Conservation (phyloP, 2,113 vertebrate species). For the Orycteropus afer region DNA sequence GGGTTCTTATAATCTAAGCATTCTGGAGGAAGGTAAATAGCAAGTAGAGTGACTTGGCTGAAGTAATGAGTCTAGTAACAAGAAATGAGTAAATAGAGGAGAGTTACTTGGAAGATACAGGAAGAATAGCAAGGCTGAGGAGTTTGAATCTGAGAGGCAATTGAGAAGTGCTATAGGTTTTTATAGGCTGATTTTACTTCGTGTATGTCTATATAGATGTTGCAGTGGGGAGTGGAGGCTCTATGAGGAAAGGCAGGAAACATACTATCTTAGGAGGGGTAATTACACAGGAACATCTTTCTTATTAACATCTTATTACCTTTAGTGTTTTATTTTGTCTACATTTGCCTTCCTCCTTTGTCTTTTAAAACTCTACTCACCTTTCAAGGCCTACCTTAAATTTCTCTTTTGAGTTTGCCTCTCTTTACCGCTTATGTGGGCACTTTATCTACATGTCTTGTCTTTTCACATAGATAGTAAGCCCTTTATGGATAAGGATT, state of each 20-base stretch:
- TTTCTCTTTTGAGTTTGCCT: slow-evolving; percentile 42
- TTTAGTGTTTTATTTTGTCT: neutral
- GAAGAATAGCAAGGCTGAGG: slow-evolving; percentile 64
- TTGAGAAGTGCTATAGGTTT: slow-evolving; percentile 66
- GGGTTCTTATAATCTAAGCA: slow-evolving; percentile 71
- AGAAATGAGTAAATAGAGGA: slow-evolving; percentile 58
- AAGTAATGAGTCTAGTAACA: slow-evolving; percentile 73
- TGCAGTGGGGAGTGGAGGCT: neutral
- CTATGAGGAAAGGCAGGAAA: slow-evolving; percentile 45
- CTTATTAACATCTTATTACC: slow-evolving; percentile 12
- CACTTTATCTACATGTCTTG: slow-evolving; percentile 5
- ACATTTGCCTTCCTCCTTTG: neutral
- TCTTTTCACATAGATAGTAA: slow-evolving; percentile 44
- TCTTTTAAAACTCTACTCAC: neutral
- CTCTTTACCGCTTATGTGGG: neutral
- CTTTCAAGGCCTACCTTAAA: slow-evolving; percentile 34
- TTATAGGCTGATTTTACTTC: slow-evolving; percentile 43
- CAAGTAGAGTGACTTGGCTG: slow-evolving; percentile 66
- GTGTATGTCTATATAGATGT: neutral
- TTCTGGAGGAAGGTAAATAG: slow-evolving; percentile 76
- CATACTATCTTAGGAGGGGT: neutral
- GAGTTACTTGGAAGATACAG: slow-evolving; percentile 71
- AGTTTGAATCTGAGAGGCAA: slow-evolving; percentile 71
- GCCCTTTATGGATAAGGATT: neutral
- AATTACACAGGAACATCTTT: slow-evolving; percentile 18